phyloP scores from a whole-genome alignment of 2,888 invertebrate genomes.

The Machimus atricapillus region DNA sequence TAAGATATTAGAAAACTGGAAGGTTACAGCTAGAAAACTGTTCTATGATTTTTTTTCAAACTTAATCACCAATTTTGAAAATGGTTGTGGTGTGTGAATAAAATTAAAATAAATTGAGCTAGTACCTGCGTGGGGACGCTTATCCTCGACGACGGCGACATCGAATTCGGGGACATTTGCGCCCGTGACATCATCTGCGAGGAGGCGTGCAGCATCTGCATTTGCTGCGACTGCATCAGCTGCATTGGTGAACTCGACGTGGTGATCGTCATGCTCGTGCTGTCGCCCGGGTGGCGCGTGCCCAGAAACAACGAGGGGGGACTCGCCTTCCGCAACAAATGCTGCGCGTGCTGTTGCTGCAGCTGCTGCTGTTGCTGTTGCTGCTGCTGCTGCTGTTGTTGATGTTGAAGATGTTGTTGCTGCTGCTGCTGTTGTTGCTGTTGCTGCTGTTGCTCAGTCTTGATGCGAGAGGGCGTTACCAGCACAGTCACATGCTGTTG shows the following conservation, averaged over 20 bases:
- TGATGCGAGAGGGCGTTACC: slow-evolving; percentile 64
- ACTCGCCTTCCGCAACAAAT: slow-evolving; percentile 49
- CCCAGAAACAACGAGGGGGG: slow-evolving; percentile 48
- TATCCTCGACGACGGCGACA: slow-evolving; percentile 52
- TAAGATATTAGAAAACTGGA: too few relatives aligned
- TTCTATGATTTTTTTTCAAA: too few relatives aligned
- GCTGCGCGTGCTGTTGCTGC: slow-evolving; percentile 53
- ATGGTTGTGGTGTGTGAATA: not conserved
- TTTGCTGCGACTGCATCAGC: slow-evolving; percentile 60
- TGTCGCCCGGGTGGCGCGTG: slow-evolving; percentile 50
- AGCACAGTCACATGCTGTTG: slow-evolving; percentile 63
- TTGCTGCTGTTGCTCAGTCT: slow-evolving; percentile 56
- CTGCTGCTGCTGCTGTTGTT: slow-evolving; percentile 58
- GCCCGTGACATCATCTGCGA: slow-evolving; percentile 54
- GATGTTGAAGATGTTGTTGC: slow-evolving; percentile 53
- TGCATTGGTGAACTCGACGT: slow-evolving; percentile 56
- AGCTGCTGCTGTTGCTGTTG: slow-evolving; percentile 56
- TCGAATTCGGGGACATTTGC: slow-evolving; percentile 55
- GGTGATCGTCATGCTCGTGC: slow-evolving; percentile 48
- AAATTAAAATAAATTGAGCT: not conserved
- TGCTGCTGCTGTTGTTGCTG: slow-evolving; percentile 50
- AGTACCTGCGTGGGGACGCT: slow-evolving; percentile 50
- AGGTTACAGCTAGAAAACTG: too few relatives aligned
- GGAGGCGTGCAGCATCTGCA: slow-evolving; percentile 56
- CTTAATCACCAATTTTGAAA: too few relatives aligned